These are phyloP conservation scores for Oreochromis spilurus DNA, from an alignment of 2,113 vertebrate genomes.

Conservation along the genomic window DNA sequence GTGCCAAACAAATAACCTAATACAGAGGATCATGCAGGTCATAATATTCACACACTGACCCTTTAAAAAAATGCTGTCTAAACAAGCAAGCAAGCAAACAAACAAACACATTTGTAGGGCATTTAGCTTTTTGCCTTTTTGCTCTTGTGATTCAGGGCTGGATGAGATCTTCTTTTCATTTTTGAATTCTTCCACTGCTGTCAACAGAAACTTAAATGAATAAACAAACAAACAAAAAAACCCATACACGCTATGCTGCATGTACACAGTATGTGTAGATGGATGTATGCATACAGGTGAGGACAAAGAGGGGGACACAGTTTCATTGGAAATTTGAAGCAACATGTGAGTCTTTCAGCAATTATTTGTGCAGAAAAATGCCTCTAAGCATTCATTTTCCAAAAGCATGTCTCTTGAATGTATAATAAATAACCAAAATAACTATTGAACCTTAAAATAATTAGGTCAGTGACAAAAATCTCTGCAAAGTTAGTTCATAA, in stretches of 20 bases:
- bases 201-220: background rate
- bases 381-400: background rate
- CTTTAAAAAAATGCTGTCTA: background rate
- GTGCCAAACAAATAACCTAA: slow-evolving; percentile 34
- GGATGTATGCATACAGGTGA: background rate
- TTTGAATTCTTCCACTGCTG: background rate
- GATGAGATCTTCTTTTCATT: background rate
- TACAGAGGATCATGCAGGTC: slow-evolving; percentile 1
- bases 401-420: background rate
- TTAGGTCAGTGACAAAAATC: background rate
- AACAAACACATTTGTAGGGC: background rate
- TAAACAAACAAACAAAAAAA: background rate
- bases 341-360: background rate
- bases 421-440: background rate
- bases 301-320: background rate
- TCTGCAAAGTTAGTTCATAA: background rate
- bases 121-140: background rate
- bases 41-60: background rate
- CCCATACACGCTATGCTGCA: rapidly evolving
- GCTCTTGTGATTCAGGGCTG: background rate
- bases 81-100: background rate
- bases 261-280: background rate
- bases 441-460: background rate
- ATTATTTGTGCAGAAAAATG: background rate
- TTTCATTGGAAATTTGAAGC: background rate